Percentiles rank a stretch among this genome's conserved stretches.
Conservation (phyloP, 2,797 vertebrate genomes). For the Sebastiscus albofasciatus region DNA sequence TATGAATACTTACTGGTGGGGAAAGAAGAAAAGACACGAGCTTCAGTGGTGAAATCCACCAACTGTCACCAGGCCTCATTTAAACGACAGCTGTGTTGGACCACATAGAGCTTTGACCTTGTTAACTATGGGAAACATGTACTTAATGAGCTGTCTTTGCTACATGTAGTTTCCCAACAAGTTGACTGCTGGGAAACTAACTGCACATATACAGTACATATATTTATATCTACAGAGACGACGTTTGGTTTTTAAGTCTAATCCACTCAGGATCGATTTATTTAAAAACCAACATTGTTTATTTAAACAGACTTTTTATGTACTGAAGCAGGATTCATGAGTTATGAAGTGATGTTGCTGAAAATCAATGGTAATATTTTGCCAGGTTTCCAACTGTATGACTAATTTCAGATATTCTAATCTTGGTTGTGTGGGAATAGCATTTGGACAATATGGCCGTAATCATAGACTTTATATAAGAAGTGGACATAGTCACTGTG, state of each 20-base stretch:
- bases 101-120: slow-evolving; percentile 62
- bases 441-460: neutral
- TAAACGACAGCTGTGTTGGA: slow-evolving; percentile 56
- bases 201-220: too few species aligned
- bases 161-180: slow-evolving; percentile 1
- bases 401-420: neutral
- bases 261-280: neutral
- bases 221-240: neutral
- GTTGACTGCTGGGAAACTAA: neutral
- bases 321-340: neutral
- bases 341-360: neutral
- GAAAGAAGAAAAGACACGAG: slow-evolving; percentile 53
- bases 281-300: neutral
- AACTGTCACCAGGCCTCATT: slow-evolving; percentile 64
- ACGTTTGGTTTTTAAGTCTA: neutral
- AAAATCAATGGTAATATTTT: neutral
- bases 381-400: neutral
- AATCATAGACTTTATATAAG: too few species aligned
- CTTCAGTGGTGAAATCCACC: slow-evolving; percentile 52
- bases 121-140: slow-evolving; percentile 42
- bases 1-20: slow-evolving; percentile 62
- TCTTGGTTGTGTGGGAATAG: neutral
- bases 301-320: neutral
- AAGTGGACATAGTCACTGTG: too few species aligned
- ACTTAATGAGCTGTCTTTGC: slow-evolving; percentile 30